Evolutionary conservation across 1,140 invertebrate genomes (phyloP).

Genomic region (Choristoneura fumiferana): DNA sequence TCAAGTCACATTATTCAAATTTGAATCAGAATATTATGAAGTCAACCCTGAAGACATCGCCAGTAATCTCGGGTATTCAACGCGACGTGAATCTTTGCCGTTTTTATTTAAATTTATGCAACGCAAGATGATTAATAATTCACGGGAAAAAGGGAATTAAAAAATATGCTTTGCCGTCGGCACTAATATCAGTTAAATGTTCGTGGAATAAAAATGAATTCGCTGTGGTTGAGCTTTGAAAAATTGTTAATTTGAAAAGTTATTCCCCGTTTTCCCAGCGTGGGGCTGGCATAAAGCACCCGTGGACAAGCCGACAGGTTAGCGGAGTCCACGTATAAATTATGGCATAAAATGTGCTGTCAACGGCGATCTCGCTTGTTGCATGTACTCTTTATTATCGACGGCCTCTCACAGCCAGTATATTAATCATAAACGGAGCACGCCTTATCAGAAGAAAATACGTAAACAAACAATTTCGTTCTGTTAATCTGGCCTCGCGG

Average conservation of each 20-base stretch:
- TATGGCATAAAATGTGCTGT: too few species aligned
- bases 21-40: constrained; percentile 37
- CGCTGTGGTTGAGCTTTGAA: constrained; percentile 2
- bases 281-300: neutral
- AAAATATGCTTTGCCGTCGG: constrained; percentile 2
- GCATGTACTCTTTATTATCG: too few species aligned
- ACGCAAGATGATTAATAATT: constrained; percentile 22
- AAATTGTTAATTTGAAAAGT: neutral
- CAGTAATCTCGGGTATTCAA: constrained; percentile 21
- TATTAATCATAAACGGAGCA: too few species aligned
- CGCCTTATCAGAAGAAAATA: neutral
- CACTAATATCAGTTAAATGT: constrained; percentile 11
- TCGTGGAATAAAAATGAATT: constrained; percentile 8
- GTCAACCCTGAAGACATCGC: constrained; percentile 29
- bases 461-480: constrained; percentile 26
- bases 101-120: constrained; percentile 37
- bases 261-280: neutral
- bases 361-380: too few species aligned
- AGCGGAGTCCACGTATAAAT: too few species aligned
- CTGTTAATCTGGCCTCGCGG: constrained; percentile 34
- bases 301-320: too few species aligned
- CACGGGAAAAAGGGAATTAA: constrained; percentile 14
- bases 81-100: constrained; percentile 21
- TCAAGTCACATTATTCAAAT: constrained; percentile 33
- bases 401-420: too few species aligned